These are phyloP conservation scores for Drosophila lacteicornis DNA, from an alignment of 1,140 invertebrate species.

Conservation along the genomic window DNA sequence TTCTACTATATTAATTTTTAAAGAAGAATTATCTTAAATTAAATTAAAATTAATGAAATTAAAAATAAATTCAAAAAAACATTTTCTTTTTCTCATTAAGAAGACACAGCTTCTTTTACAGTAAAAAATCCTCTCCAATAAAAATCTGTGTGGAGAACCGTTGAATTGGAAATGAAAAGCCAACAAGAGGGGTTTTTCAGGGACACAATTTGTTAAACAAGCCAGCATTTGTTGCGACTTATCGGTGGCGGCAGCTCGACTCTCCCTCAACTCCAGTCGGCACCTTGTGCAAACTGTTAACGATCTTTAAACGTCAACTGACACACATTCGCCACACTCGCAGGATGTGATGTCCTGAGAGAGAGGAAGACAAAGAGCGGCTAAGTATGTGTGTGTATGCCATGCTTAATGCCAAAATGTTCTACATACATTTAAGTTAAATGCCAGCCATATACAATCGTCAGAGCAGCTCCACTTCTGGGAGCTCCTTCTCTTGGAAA, in stretches of 20 bases:
- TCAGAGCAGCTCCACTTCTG: slow-evolving; percentile 32
- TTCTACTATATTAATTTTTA: no score
- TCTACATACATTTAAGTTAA: slow-evolving; percentile 78
- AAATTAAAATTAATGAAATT: no score
- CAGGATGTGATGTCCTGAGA: slow-evolving; percentile 7
- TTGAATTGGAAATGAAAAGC: slow-evolving; percentile 8
- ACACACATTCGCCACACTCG: slow-evolving; percentile 66
- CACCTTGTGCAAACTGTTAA: slow-evolving; percentile 60
- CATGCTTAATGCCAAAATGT: slow-evolving; percentile 62
- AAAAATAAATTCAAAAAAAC: no score
- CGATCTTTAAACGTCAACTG: slow-evolving; percentile 76
- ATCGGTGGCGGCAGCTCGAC: slow-evolving; percentile 8
- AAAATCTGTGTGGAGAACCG: not conserved
- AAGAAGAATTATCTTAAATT: no score
- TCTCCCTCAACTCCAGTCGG: slow-evolving; percentile 18
- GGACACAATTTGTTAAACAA: slow-evolving; percentile 26
- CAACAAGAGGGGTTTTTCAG: not conserved
- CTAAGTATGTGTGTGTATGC: slow-evolving; percentile 8
- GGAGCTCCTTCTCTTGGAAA: slow-evolving; percentile 43
- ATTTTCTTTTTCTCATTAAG: no score
- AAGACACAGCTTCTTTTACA: no score
- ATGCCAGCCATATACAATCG: slow-evolving; percentile 78
- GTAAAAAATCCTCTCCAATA: no score
- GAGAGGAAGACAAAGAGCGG: not conserved
- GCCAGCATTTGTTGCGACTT: slow-evolving; percentile 39